phyloP scores from a whole-genome alignment of 2,888 invertebrate species.

The Horisme vitalbata region DNA sequence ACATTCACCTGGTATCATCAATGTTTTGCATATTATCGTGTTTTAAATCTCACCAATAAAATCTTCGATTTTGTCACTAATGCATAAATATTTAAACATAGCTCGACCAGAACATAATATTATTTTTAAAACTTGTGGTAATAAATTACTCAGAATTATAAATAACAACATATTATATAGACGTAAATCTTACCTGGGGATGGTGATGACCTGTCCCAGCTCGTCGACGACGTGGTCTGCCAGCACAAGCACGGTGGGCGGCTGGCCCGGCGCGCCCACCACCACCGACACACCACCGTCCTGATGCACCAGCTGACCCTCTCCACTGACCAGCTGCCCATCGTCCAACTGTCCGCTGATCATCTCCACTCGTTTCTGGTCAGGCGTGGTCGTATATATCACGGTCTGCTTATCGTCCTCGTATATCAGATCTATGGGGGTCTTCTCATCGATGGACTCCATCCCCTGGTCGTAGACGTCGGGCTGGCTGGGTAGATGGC shows the following conservation, averaged over 20 bases:
- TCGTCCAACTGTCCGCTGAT: constrained; percentile 86
- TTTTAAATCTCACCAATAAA: constrained; percentile 55
- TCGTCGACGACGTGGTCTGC: constrained; percentile 89
- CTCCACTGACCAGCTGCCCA: constrained; percentile 79
- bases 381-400: constrained; percentile 90
- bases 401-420: constrained; percentile 93
- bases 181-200: constrained; percentile 77
- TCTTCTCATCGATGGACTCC: constrained; percentile 85
- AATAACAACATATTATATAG: background rate
- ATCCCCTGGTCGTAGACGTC: constrained; percentile 77
- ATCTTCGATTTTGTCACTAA: constrained; percentile 31
- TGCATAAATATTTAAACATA: background rate
- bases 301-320: constrained; percentile 63
- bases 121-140: too few species aligned
- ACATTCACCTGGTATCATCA: constrained; percentile 52
- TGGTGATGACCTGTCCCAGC: constrained; percentile 85
- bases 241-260: constrained; percentile 86
- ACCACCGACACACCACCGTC: constrained; percentile 80
- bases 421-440: constrained; percentile 91
- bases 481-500: constrained; percentile 81
- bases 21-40: constrained; percentile 48
- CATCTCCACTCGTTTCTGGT: constrained; percentile 91
- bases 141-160: too few species aligned
- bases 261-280: constrained; percentile 75
- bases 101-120: too few species aligned